Evolutionary conservation across 2,888 invertebrate species (phyloP), one percentile per base, ranked within the genome.

Genomic region (Parnassius apollo): DNA sequence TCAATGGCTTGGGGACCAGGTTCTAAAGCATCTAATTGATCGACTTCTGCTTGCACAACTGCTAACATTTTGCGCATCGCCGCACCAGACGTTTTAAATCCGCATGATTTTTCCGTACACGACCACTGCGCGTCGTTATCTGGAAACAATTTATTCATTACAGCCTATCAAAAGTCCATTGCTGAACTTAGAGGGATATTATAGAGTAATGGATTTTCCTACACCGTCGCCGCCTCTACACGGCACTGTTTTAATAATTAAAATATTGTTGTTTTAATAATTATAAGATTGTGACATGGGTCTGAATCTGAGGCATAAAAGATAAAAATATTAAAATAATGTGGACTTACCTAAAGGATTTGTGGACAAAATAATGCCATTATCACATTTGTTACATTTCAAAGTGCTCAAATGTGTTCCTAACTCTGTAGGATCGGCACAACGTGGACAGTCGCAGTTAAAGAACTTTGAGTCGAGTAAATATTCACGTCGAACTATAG

Each of bases 401-500:
- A 97, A 82, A 0, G 96, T 94, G 69, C 96, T 95, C 76, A 96
- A 93, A 75, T 96, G 94, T 0, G 97, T 96, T 9, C 94, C 95
- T 54, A 97, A 83, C 78, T 97, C 97, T 0, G 95, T 95, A 10
- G 96, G 95, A 82, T 97, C 97, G 1, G 93, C 86, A 77, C 97
- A 97, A 59, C 97, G 93, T 2, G 86, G 75, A 72, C 97, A 97
- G 44, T 92, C 93, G 81, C 97, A 97, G 18, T 93, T 92, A 81
- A 97, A 97, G 83, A 95, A 96, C 91, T 97, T 97, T 42, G 96
- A 95, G 74, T 95, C 93, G 59, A 92, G 87, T 2, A 97, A 87
- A 77, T 94, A 94, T 68, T 94, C 93, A 55, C 96, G 93, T 0
- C 97, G 92, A 48, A 94, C 83, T 12, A 94, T 76, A 0, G 97